Evolutionary conservation across 1,140 invertebrate species (phyloP).

Genomic region (Eriosoma lanigerum): DNA sequence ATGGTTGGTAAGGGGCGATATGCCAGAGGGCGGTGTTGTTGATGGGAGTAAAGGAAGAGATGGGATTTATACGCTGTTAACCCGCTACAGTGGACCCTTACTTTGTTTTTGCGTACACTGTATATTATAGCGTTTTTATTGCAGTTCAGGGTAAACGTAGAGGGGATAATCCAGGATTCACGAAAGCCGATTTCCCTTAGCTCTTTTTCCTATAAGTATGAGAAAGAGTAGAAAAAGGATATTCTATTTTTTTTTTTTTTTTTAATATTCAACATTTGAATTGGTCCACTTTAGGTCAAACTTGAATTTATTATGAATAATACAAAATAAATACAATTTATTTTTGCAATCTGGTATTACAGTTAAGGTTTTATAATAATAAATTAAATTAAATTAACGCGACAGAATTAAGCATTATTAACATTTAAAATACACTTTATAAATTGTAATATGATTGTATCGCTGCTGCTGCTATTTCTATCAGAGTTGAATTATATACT

Average conservation of each 20-base stretch:
- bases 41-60: background rate
- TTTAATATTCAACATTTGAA: conserved; percentile 15
- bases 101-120: conserved; percentile 42
- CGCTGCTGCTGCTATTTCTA: background rate
- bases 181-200: conserved; percentile 20
- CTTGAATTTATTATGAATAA: background rate
- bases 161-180: conserved; percentile 29
- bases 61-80: conserved; percentile 49
- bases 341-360: conserved; percentile 1
- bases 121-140: conserved; percentile 40
- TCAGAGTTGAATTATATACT: no score
- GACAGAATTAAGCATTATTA: background rate
- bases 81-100: conserved; percentile 47
- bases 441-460: background rate
- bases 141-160: background rate
- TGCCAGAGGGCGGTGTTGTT: background rate
- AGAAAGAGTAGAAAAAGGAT: background rate
- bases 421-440: background rate
- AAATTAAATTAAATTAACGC: background rate
- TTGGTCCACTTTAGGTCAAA: conserved; percentile 12
- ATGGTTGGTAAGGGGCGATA: background rate
- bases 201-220: background rate
- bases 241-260: background rate
- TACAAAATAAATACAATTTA: no score
- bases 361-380: background rate